Percentiles rank a stretch among this genome's conserved stretches.
Evolutionary conservation across 2,888 invertebrate species (phyloP).

Genomic region (Heliconius cydno): DNA sequence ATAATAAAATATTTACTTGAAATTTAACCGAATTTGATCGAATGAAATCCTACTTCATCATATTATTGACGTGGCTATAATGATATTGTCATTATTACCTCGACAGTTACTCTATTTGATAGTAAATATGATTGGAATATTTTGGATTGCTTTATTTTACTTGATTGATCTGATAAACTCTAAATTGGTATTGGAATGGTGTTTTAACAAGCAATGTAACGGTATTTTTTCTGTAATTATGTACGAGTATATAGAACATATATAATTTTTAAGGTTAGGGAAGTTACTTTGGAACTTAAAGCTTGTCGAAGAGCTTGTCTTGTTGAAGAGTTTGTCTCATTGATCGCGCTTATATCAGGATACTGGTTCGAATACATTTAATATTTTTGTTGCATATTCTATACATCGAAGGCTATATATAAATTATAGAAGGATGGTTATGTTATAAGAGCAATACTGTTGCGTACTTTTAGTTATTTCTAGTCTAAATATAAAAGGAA

Average conservation of each 20-base stretch:
- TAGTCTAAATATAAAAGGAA: background rate
- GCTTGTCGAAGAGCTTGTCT: too few species aligned
- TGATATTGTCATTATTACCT: slow-evolving; percentile 30
- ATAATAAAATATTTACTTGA: background rate
- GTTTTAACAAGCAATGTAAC: slow-evolving; percentile 11
- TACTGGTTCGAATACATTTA: too few species aligned
- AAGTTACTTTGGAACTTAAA: background rate
- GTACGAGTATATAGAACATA: background rate
- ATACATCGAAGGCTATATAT: too few species aligned
- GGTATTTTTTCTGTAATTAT: slow-evolving; percentile 8
- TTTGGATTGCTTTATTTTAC: slow-evolving; percentile 60
- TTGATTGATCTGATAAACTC: slow-evolving; percentile 30
- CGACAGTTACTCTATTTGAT: slow-evolving; percentile 45
- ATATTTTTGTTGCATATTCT: too few species aligned
- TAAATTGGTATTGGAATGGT: slow-evolving; percentile 24
- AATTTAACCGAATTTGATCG: background rate
- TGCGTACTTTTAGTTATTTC: background rate
- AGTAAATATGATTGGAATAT: slow-evolving; percentile 49
- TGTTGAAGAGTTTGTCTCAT: too few species aligned
- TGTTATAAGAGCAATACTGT: background rate
- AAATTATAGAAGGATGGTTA: too few species aligned
- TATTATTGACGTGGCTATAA: slow-evolving; percentile 46
- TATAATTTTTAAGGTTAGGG: background rate
- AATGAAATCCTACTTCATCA: background rate
- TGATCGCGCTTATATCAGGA: too few species aligned